These are phyloP conservation scores for Platysteira castanea DNA, from an alignment of 2,113 vertebrate genomes.

Conservation along the genomic window DNA sequence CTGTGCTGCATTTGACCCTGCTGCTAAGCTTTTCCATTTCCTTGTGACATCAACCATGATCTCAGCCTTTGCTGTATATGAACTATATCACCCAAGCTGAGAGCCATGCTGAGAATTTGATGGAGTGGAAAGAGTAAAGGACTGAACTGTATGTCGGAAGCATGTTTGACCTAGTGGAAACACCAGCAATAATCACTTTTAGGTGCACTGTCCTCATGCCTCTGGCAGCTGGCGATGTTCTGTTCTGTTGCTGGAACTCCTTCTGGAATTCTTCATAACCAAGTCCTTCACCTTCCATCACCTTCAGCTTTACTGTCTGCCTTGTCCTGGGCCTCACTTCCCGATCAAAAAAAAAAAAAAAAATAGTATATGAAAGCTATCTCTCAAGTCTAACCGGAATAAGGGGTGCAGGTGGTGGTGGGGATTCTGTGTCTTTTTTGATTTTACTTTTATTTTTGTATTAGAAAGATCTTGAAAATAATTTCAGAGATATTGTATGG, in stretches of 20 bases:
- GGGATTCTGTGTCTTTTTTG: fast-evolving
- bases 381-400: not conserved
- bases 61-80: not conserved
- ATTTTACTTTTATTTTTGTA: not conserved
- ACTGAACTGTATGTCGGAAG: not conserved
- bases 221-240: not conserved
- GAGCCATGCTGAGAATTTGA: not conserved
- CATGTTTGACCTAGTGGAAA: not conserved
- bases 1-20: not conserved
- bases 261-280: not conserved
- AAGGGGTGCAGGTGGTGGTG: not conserved
- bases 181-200: not conserved
- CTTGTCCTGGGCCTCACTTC: not conserved
- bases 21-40: not conserved
- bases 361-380: not conserved
- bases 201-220: fast-evolving
- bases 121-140: not conserved
- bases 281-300: not conserved
- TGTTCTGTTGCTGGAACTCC: not conserved
- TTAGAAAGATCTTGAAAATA: not conserved
- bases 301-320: not conserved
- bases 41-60: not conserved
- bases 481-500: not conserved
- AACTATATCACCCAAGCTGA: not conserved
- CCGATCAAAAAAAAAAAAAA: not conserved